Evolutionary conservation across 2,888 invertebrate species (phyloP), one percentile per base, ranked within the genome.

Genomic region (Proisotoma minuta): DNA sequence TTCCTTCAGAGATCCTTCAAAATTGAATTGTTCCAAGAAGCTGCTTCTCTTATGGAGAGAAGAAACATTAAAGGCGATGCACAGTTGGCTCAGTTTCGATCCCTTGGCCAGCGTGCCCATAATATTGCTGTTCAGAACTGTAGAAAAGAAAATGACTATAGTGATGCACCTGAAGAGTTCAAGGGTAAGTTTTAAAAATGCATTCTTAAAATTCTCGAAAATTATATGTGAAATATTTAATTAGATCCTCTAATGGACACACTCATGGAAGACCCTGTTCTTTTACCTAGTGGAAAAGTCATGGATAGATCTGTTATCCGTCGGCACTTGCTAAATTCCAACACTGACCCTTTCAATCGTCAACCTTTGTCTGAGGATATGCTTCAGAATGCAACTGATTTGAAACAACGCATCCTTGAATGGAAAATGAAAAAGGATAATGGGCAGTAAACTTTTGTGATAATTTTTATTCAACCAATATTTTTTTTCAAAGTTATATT

Each of bases 291-390:
- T 66, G 93, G 94, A 65, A 86, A 85, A 75, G 84, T 95, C 24
- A 96, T 97, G 94, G 96, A 97, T 79, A 84, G 95, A 65, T 85
- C 93, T 29, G 91, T 95, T 72, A 97, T 97, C 67, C 84, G 92
- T 76, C 84, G 96, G 68, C 97, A 97, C 80, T 82, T 97, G 76
- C 83, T 97, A 74, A 97, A 97, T 80, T 95, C 95, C 75, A 89
- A 88, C 75, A 97, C 96, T 0, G 98, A 99, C 82, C 99, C 99
- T 0, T 99, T 99, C 81, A 98, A 95, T 79, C 83, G 99, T 65
- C 96, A 96, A 78, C 89, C 91, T 18, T 85, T 99, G 49, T 91
- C 89, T 12, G 96, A 96, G 79, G 93, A 94, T 75, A 91, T 95
- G 85, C 83, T 99, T 56, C 84, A 85, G 15, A 71, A 71, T 47